Evolutionary conservation across 2,797 vertebrate genomes (phyloP), one percentile per base, ranked within the genome.

Genomic region (Neoniphon sammara): DNA sequence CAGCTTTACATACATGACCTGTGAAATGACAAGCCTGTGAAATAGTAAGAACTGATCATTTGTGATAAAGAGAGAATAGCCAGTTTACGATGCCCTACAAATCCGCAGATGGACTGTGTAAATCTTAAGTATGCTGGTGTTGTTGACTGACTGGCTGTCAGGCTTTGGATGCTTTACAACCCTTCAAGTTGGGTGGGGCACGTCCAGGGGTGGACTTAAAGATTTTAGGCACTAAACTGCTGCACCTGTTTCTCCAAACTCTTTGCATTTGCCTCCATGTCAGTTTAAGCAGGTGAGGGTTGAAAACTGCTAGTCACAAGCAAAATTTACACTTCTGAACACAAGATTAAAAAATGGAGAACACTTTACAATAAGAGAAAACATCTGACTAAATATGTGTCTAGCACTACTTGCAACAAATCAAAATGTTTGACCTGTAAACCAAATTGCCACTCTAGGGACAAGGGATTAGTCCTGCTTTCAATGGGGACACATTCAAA

Each of bases 401-500:
- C 9, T 44, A 15, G 4, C 15, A 46, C 8, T 46, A 15, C 11
- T n/a, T 17, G 25, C 21, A 50, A 34, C 3, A 57, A 60, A 52
- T 56, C 21, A 30, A n/a, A 25, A 31, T 49, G 20, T 20, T 42
- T 4, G 27, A 70, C 12, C 36, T 67, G 42, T 12, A 27, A 53
- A 61, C 67, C 23, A 21, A 9, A 76, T 25, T 4, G 18, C 15
- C 17, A 68, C 21, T 36, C 8, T 15, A 10, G 23, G 15, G 42
- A 65, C 18, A 72, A 47, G 50, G 18, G 65, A 52, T 56, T 30
- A 54, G 81, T 8, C 25, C 14, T 66, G 61, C 54, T 46, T 57
- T 58, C 2, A 30, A 23, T 55, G 10, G 56, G 20, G 70, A 58
- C n/a, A 68, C 42, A 54, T 17, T 56, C 49, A n/a, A 57, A 59